phyloP scores from a whole-genome alignment of 2,797 vertebrate species.

The Siniperca undulata region DNA sequence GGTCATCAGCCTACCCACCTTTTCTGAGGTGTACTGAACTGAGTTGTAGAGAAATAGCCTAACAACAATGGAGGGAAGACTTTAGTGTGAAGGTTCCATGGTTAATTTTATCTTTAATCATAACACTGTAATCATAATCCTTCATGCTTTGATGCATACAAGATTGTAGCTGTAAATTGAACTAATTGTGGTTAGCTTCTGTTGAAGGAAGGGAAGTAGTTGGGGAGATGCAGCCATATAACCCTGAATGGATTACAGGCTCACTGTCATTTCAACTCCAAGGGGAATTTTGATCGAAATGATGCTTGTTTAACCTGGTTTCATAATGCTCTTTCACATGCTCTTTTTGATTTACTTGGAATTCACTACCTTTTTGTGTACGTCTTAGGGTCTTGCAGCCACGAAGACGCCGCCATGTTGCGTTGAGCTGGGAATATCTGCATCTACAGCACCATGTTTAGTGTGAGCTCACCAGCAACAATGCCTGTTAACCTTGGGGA shows the following conservation, averaged over 20 bases:
- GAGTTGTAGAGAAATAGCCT: too few relatives aligned
- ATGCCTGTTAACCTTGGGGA: constrained; percentile 76
- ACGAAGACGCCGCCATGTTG: constrained; percentile 44
- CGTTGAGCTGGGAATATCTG: constrained; percentile 16
- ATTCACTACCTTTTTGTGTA: constrained; percentile 27
- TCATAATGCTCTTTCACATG: background rate
- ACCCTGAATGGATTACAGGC: constrained; percentile 28
- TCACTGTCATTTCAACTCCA: constrained; percentile 6
- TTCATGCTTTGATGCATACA: background rate
- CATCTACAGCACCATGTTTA: constrained; percentile 36
- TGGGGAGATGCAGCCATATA: background rate
- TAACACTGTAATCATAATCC: background rate
- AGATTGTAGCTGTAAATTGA: background rate
- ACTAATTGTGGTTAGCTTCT: background rate
- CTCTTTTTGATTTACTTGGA: background rate
- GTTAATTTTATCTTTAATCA: constrained; percentile 12
- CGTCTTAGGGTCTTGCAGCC: constrained; percentile 52
- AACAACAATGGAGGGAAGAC: background rate
- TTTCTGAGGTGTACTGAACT: background rate
- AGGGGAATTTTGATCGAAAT: background rate
- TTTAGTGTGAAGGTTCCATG: background rate
- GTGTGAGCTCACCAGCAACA: constrained; percentile 49
- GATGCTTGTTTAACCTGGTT: constrained; percentile 17
- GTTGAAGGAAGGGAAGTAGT: background rate
- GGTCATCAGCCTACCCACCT: background rate